Evolutionary conservation across 2,888 invertebrate genomes (phyloP), one percentile per base, ranked within the genome.

Genomic region (Ommatoiulus sabulosus): DNA sequence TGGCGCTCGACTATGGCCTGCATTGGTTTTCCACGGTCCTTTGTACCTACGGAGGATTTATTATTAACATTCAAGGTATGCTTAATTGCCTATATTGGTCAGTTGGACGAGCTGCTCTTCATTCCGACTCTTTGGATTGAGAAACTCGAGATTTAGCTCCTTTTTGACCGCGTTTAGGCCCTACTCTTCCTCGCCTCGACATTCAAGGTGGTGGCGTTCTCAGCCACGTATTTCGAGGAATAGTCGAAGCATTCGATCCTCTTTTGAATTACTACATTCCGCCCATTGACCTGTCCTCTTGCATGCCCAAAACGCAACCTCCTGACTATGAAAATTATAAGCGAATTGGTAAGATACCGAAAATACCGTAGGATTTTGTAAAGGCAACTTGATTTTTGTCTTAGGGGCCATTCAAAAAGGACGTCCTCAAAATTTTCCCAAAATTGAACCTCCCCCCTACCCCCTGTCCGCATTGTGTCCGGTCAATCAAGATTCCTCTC

Each of bases 241-340:
- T 88, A 6, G 72, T 43, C n/a, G 63, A 86, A n/a, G 24, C 52
- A 8, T 87, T 88, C 24, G 86, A 86, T 87, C 86, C 88, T n/a
- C 86, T 88, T 44, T 44, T 87, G 24, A 86, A 88, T 87, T 88
- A 57, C 43, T 43, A 86, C 88, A 87, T 88, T 20, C 88, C 88
- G 6, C 57, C 86, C n/a, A 63, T 88, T 35, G 87, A 88, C 72
- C 48, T 88, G 44, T 35, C 46, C 43, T 10, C 84, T 24, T 88
- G 88, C 35, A 43, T 88, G 72, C 88, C 88, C 12, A 35, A 63
- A 44, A 87, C 87, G 3, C 57, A 17, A 15, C 17, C 43, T 35
- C 88, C 88, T 24, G 52, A 88, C 48, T 88, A 88, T 85, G 85
- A 48, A 2, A 84, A 5, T 46, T 88, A 88, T 52, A 48, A 48